Conservation (phyloP, 2,888 invertebrate species). For the Galerucella calmariensis region DNA sequence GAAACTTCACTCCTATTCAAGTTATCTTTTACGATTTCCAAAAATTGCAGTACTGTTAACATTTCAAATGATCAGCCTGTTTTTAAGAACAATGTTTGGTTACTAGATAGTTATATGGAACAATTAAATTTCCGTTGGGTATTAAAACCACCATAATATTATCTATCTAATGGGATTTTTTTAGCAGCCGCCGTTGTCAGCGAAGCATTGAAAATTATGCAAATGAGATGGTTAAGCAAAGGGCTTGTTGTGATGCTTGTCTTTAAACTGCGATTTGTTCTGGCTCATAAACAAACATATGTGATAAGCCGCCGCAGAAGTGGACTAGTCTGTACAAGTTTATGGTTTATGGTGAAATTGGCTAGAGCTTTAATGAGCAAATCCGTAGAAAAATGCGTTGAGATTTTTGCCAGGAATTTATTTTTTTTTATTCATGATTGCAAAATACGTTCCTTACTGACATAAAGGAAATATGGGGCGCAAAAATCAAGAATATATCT, state of each 20-base stretch:
- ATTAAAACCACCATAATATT: slow-evolving; percentile 25
- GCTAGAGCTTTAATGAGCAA: slow-evolving; percentile 1
- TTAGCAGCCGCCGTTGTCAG: slow-evolving; percentile 32
- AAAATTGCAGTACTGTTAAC: too few species aligned
- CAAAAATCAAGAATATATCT: too few species aligned
- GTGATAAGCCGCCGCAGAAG: slow-evolving; percentile 43
- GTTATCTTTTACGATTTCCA: too few species aligned
- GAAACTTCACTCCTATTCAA: too few species aligned
- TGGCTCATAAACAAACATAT: slow-evolving; percentile 54
- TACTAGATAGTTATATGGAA: too few species aligned
- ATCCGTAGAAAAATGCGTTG: neutral
- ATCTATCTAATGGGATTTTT: slow-evolving; percentile 17
- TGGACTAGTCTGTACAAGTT: slow-evolving; percentile 2
- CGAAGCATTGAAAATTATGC: slow-evolving; percentile 46
- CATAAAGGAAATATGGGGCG: too few species aligned
- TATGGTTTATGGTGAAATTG: slow-evolving; percentile 5
- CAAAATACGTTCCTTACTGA: too few species aligned
- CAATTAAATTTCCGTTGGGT: neutral
- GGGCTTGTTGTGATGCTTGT: slow-evolving; percentile 44
- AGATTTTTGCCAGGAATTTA: slow-evolving; percentile 1
- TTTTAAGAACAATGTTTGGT: too few species aligned
- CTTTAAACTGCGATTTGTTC: slow-evolving; percentile 50
- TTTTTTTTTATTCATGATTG: neutral
- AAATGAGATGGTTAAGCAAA: slow-evolving; percentile 43
- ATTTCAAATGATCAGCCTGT: too few species aligned